A percentile compares a stretch with the other conserved stretches of the same genome.
phyloP scores from a whole-genome alignment of 2,113 vertebrate species.

The Hassar affinis region DNA sequence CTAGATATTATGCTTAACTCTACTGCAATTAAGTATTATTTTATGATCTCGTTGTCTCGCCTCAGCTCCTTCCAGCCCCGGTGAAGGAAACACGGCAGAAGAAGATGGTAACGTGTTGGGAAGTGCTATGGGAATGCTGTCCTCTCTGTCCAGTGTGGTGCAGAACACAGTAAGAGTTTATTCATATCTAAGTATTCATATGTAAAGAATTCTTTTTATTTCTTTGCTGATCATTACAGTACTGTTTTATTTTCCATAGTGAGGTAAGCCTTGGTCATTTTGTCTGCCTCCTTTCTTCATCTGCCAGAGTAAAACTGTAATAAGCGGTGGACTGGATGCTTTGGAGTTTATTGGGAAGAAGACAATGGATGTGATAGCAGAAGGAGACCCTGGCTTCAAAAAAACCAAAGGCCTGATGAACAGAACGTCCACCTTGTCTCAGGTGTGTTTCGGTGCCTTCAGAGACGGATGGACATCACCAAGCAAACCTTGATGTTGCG shows the following conservation, averaged over 20 bases:
- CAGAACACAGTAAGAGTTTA: slow-evolving; percentile 86
- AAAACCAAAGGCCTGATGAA: slow-evolving; percentile 92
- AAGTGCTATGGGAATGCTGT: slow-evolving; percentile 85
- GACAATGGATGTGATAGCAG: slow-evolving; percentile 98
- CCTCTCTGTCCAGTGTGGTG: slow-evolving; percentile 86
- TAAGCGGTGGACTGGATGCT: slow-evolving; percentile 90
- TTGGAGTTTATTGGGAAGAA: slow-evolving; percentile 98
- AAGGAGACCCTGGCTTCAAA: slow-evolving; percentile 95
- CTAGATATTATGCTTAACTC: too few relatives aligned
- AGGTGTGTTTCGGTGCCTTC: slow-evolving; percentile 70
- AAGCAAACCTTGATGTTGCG: neutral
- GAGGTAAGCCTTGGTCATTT: neutral
- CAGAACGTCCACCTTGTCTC: slow-evolving; percentile 85
- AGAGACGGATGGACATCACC: neutral
- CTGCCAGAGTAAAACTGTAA: slow-evolving; percentile 85
- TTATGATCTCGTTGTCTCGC: neutral
- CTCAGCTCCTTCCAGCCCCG: slow-evolving; percentile 59
- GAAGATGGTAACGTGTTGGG: slow-evolving; percentile 66
- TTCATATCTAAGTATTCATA: neutral
- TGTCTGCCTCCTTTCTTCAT: neutral
- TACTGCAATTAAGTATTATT: too few relatives aligned
- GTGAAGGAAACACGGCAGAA: slow-evolving; percentile 47
- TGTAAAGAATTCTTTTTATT: neutral
- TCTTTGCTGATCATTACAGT: neutral
- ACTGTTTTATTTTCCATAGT: neutral